phyloP scores from a whole-genome alignment of 64 coral and sea anemone genomes.

The Montipora efflorescens region DNA sequence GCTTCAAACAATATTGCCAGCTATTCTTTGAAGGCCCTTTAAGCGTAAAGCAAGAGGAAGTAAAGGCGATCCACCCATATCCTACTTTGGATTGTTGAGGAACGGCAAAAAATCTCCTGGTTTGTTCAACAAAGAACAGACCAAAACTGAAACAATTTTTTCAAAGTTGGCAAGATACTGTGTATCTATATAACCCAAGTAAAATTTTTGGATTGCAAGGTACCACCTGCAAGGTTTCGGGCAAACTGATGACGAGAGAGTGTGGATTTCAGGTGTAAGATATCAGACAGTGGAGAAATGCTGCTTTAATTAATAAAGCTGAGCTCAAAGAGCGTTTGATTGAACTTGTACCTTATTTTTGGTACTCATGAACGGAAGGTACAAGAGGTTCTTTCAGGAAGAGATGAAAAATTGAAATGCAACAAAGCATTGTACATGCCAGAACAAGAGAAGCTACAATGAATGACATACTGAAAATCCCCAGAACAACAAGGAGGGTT shows the following conservation, averaged over 20 bases:
- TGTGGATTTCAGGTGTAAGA: neutral
- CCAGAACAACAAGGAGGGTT: too few species aligned
- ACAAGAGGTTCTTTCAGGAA: conserved; percentile 18
- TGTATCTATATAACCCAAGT: too few species aligned
- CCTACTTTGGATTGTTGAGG: too few species aligned
- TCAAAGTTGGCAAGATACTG: too few species aligned
- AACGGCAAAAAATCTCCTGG: neutral
- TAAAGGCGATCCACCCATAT: too few species aligned
- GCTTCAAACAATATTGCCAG: too few species aligned
- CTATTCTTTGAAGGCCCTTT: too few species aligned
- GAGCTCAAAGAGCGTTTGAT: neutral
- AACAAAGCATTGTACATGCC: neutral
- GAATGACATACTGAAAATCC: too few species aligned
- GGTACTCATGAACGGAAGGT: conserved; percentile 64
- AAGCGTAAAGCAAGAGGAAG: too few species aligned
- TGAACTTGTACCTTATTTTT: neutral
- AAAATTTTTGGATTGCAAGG: too few species aligned
- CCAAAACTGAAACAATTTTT: neutral
- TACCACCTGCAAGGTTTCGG: conserved; percentile 42
- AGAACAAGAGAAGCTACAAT: too few species aligned
- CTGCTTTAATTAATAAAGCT: neutral
- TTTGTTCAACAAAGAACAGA: conserved; percentile 31
- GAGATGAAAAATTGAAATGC: too few species aligned
- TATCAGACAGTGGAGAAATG: conserved; percentile 20
- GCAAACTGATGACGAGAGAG: conserved; percentile 26